These are phyloP conservation scores for Ptychobarbus kaznakovi DNA, from an alignment of 2,797 vertebrate species.

Conservation along the genomic window DNA sequence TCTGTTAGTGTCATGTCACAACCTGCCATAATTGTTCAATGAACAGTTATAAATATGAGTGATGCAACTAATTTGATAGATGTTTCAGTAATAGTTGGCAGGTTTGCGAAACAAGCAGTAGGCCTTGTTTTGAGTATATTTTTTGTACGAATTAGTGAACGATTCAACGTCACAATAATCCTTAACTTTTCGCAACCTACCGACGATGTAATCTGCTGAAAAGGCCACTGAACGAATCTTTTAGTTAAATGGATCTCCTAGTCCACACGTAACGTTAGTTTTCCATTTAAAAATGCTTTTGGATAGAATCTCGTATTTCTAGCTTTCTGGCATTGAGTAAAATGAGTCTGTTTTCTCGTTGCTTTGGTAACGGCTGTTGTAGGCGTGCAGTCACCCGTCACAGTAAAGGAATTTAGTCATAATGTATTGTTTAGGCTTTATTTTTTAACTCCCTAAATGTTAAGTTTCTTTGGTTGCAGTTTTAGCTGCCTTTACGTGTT, in stretches of 20 bases:
- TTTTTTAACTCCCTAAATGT: background rate
- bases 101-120: background rate
- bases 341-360: slow-evolving; percentile 32
- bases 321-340: background rate
- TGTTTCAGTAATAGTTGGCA: background rate
- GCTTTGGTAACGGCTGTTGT: slow-evolving; percentile 25
- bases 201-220: background rate
- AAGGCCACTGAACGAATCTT: background rate
- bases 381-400: background rate
- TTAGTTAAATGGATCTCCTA: background rate
- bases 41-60: background rate
- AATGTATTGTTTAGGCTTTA: background rate
- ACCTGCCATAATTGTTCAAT: background rate
- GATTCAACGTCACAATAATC: background rate
- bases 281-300: background rate
- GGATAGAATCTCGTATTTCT: background rate
- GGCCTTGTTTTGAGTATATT: background rate
- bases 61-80: background rate
- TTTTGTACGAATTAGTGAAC: background rate
- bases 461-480: background rate
- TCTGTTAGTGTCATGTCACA: background rate
- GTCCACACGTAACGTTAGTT: background rate
- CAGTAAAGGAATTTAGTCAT: background rate
- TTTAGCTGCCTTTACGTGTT: background rate
- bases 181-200: background rate